Percentiles rank a stretch among this genome's conserved stretches.
Conservation (phyloP, 2,797 vertebrate genomes). For the Amblyopsis hoosieri region DNA sequence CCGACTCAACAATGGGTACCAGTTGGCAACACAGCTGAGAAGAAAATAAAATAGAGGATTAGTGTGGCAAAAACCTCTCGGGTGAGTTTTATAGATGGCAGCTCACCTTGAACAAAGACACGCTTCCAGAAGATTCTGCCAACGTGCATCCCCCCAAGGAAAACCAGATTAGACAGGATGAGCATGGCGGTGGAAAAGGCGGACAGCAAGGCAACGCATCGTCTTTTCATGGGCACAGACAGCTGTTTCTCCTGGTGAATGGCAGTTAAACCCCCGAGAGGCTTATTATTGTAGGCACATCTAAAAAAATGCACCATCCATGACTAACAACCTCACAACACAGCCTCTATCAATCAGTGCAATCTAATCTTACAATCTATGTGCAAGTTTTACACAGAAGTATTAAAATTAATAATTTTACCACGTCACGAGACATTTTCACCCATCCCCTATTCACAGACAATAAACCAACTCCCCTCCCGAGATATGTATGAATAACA, state of each 20-base stretch:
- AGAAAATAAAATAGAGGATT: constrained; percentile 24
- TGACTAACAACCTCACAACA: too few relatives aligned
- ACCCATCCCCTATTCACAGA: too few relatives aligned
- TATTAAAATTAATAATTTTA: too few relatives aligned
- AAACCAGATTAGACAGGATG: constrained; percentile 96
- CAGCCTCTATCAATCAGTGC: too few relatives aligned
- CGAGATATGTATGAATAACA: too few relatives aligned
- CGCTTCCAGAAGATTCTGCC: constrained; percentile 92
- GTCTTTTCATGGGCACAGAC: constrained; percentile 80
- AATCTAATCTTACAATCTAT: too few relatives aligned
- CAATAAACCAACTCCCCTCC: too few relatives aligned
- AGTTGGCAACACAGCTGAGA: constrained; percentile 16
- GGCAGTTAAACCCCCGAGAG: constrained; percentile 6
- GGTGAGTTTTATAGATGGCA: constrained; percentile 20
- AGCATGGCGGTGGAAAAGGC: constrained; percentile 90
- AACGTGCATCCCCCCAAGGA: constrained; percentile 91
- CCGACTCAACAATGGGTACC: neutral
- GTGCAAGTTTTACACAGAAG: too few relatives aligned
- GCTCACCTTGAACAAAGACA: constrained; percentile 88
- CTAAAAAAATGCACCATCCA: constrained; percentile 9
- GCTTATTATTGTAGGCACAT: neutral
- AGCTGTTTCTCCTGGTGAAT: constrained; percentile 79
- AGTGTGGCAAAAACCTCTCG: constrained; percentile 6
- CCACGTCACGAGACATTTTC: too few relatives aligned
- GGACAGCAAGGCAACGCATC: constrained; percentile 83